These are phyloP conservation scores for Gnatocerus cornutus DNA, from an alignment of 2,888 invertebrate species.

Conservation along the genomic window DNA sequence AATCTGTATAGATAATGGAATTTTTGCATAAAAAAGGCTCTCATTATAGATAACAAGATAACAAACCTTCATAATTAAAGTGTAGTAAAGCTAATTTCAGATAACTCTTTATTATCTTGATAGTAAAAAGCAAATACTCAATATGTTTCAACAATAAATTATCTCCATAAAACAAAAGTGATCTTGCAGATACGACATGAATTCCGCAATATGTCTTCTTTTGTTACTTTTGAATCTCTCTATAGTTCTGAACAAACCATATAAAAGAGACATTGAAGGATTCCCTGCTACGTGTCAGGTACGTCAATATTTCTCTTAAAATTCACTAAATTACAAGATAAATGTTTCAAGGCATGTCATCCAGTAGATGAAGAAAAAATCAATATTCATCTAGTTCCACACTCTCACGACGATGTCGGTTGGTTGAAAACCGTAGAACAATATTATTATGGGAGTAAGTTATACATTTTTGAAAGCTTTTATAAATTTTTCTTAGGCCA, in stretches of 20 bases:
- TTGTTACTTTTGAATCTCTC: slow-evolving; percentile 18
- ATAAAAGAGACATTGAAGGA: neutral
- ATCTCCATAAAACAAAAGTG: neutral
- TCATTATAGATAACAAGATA: too few species aligned
- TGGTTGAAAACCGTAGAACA: slow-evolving; percentile 91
- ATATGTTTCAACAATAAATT: too few species aligned
- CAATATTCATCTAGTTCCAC: slow-evolving; percentile 86
- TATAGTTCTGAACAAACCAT: neutral
- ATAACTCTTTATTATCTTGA: too few species aligned
- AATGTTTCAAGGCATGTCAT: slow-evolving; percentile 71
- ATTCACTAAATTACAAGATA: slow-evolving; percentile 17
- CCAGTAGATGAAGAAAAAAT: slow-evolving; percentile 74
- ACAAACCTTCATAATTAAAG: too few species aligned
- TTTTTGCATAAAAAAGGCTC: too few species aligned
- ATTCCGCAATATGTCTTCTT: neutral
- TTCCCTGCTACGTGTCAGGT: slow-evolving; percentile 36
- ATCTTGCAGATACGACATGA: neutral
- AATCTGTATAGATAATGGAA: too few species aligned
- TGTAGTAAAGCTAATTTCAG: too few species aligned
- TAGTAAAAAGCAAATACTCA: too few species aligned
- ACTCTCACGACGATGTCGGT: slow-evolving; percentile 90
- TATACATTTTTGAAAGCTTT: neutral
- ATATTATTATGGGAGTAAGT: slow-evolving; percentile 81
- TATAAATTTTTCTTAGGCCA: slow-evolving; percentile 4
- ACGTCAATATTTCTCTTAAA: slow-evolving; percentile 6